Conservation (phyloP, 2,888 invertebrate genomes). For the Dasysyrphus albostriatus region DNA sequence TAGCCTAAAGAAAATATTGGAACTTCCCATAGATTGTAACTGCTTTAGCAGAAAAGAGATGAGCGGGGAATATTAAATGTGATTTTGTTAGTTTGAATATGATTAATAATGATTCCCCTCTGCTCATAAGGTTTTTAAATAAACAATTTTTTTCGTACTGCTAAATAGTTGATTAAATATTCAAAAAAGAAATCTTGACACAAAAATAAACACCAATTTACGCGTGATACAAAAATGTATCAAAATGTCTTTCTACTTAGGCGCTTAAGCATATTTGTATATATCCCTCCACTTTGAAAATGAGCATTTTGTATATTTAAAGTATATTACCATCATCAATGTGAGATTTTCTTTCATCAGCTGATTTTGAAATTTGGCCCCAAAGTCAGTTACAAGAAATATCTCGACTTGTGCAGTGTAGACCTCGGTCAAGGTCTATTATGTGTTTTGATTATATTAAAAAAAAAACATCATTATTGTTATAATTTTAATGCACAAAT, state of each 20-base stretch:
- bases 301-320: not conserved
- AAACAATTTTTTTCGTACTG: not conserved
- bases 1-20: not conserved
- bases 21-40: not conserved
- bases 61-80: not conserved
- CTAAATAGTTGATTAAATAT: constrained; percentile 43
- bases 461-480: not conserved
- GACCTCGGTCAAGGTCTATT: constrained; percentile 68
- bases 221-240: not conserved
- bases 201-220: constrained; percentile 5
- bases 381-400: constrained; percentile 27
- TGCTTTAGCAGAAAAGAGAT: not conserved
- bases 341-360: constrained; percentile 37
- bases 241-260: not conserved
- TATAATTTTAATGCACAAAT: not conserved
- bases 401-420: constrained; percentile 24
- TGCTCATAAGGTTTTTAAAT: not conserved
- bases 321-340: not conserved
- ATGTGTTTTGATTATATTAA: not conserved
- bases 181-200: constrained; percentile 56
- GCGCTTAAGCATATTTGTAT: not conserved
- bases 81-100: not conserved
- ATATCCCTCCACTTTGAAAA: constrained; percentile 11
- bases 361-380: constrained; percentile 27
- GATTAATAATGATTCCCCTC: not conserved